phyloP scores from a whole-genome alignment of 2,797 vertebrate genomes.

The Paedocypris micromegethes region DNA sequence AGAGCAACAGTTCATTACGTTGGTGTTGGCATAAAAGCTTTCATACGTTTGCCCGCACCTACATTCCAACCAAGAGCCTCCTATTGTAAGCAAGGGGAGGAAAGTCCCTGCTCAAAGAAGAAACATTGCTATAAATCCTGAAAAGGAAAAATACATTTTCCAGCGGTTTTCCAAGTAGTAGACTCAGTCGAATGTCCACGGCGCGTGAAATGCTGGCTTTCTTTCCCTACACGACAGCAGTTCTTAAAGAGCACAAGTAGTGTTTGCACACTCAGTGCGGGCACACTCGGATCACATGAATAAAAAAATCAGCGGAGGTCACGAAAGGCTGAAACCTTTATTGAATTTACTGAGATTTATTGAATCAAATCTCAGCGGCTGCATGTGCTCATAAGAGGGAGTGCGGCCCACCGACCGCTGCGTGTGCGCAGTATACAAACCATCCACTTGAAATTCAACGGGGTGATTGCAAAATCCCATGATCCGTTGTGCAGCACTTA shows the following conservation, averaged over 20 bases:
- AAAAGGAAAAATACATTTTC: conserved; percentile 3
- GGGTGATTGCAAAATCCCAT: too few species aligned
- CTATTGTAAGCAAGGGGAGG: conserved; percentile 29
- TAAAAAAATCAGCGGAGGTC: background rate
- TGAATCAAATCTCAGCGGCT: too few species aligned
- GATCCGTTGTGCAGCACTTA: too few species aligned
- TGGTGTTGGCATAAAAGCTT: conserved; percentile 8
- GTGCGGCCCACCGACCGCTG: too few species aligned
- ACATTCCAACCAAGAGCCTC: conserved; percentile 11
- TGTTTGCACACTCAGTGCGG: background rate
- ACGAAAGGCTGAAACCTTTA: background rate
- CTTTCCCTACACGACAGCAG: conserved; percentile 1
- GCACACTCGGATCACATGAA: background rate
- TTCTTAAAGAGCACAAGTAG: background rate
- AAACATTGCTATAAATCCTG: conserved; percentile 22
- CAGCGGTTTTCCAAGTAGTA: background rate
- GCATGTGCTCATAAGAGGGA: too few species aligned
- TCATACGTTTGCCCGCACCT: conserved; percentile 22
- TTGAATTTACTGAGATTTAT: background rate
- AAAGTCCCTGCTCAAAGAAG: conserved; percentile 41
- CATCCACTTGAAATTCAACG: too few species aligned
- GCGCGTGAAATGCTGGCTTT: background rate
- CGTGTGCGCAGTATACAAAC: too few species aligned
- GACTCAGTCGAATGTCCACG: conserved; percentile 1
- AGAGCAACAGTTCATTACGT: background rate